Conservation (phyloP, 64 coral and sea anemone species). For the Orbicella faveolata region DNA sequence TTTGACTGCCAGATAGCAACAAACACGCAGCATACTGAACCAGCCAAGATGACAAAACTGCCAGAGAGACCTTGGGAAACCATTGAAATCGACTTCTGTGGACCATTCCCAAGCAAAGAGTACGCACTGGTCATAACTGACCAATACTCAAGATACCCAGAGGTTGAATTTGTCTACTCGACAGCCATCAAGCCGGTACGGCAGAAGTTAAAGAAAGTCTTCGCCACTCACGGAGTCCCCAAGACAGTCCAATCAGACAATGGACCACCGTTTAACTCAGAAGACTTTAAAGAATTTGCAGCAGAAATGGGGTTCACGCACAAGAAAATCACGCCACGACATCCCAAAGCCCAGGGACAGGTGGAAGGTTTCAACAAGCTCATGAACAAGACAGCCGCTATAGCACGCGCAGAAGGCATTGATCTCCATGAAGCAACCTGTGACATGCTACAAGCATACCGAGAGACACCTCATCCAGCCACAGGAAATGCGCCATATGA, state of each 20-base stretch:
- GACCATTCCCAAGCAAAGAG: too few species aligned
- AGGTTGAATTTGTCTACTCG: conserved; percentile 32
- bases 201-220: too few species aligned
- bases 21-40: conserved; percentile 25
- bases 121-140: conserved; percentile 56
- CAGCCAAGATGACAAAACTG: conserved; percentile 58
- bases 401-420: conserved; percentile 16
- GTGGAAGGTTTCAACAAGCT: conserved; percentile 64
- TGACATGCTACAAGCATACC: conserved; percentile 49
- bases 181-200: too few species aligned
- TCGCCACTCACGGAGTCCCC: too few species aligned
- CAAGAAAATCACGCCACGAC: conserved; percentile 36
- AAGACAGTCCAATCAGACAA: too few species aligned
- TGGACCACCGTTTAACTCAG: conserved; percentile 56
- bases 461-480: too few species aligned
- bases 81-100: conserved; percentile 55
- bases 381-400: conserved; percentile 56
- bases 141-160: conserved; percentile 60
- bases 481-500: too few species aligned
- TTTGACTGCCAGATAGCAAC: conserved; percentile 70
- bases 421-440: conserved; percentile 41
- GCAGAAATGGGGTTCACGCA: conserved; percentile 56
- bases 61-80: conserved; percentile 55
- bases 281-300: conserved; percentile 40
- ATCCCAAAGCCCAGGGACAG: conserved; percentile 69